These are phyloP conservation scores for Tineola bisselliella DNA, from an alignment of 2,888 invertebrate species.

Conservation along the genomic window DNA sequence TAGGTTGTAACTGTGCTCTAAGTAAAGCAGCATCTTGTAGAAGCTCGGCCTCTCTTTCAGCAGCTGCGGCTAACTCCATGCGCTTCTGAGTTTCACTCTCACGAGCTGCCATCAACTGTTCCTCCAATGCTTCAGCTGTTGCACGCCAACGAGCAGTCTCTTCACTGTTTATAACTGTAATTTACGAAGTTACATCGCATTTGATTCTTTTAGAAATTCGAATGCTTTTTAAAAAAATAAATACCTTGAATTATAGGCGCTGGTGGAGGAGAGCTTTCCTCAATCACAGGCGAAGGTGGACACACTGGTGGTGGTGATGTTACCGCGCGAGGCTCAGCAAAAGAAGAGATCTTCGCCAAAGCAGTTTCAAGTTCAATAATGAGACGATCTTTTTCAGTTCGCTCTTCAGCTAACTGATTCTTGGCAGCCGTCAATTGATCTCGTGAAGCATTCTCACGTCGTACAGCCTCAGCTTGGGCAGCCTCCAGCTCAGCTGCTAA, in stretches of 20 bases:
- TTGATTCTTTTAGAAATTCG: too few relatives aligned
- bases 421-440: conserved; percentile 27
- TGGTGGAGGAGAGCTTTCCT: not conserved
- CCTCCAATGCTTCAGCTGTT: not conserved
- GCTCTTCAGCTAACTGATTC: not conserved
- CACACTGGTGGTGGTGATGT: not conserved
- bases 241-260: conserved; percentile 3
- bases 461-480: conserved; percentile 34
- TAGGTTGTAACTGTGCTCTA: not conserved
- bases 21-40: not conserved
- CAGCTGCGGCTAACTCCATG: not conserved
- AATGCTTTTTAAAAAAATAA: too few relatives aligned
- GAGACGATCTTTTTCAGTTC: conserved; percentile 16
- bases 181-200: not conserved
- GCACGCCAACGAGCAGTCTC: conserved; percentile 3
- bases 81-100: not conserved
- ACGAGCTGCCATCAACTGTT: not conserved
- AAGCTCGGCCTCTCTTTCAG: not conserved
- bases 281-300: not conserved
- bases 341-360: conserved; percentile 17
- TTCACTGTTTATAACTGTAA: not conserved
- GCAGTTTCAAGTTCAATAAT: conserved; percentile 19
- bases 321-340: not conserved
- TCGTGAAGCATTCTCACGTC: conserved; percentile 32
- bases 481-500: conserved; percentile 50